phyloP scores from a whole-genome alignment of 2,113 vertebrate genomes.

The Cardinalis cardinalis region DNA sequence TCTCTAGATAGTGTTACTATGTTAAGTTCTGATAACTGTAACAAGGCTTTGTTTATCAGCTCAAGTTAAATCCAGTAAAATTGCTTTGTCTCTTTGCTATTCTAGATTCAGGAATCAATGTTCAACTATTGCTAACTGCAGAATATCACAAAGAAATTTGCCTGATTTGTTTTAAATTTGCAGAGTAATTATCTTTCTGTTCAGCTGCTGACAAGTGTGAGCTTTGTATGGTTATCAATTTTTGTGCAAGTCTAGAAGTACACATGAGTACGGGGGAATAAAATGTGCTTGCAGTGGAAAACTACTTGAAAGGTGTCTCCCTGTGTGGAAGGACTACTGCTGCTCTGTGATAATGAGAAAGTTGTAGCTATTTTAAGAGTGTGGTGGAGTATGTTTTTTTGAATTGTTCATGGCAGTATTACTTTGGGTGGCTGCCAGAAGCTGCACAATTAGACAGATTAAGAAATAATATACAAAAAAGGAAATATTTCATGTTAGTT shows the following conservation, averaged over 20 bases:
- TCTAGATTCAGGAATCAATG: background rate
- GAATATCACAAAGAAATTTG: background rate
- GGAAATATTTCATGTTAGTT: background rate
- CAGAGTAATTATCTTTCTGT: background rate
- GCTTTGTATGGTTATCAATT: background rate
- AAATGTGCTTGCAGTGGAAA: conserved; percentile 18
- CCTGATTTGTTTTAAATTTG: background rate
- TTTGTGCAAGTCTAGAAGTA: background rate
- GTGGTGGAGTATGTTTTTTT: background rate
- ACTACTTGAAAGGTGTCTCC: conserved; percentile 19
- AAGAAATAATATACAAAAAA: conserved; percentile 17
- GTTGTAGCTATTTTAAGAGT: conserved; percentile 38
- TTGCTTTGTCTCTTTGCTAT: background rate
- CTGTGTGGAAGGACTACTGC: background rate
- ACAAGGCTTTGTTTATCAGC: conserved; percentile 42
- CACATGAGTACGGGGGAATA: background rate
- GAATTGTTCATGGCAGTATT: background rate
- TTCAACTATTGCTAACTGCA: background rate
- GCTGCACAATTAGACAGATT: background rate
- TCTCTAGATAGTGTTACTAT: conserved; percentile 29
- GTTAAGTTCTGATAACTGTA: conserved; percentile 2
- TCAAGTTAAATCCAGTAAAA: conserved; percentile 11
- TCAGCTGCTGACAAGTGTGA: background rate
- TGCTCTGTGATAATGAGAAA: conserved; percentile 31
- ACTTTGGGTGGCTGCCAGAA: conserved; percentile 37